Evolutionary conservation across 2,797 vertebrate genomes (phyloP).

Genomic region (Centroberyx gerrardi): DNA sequence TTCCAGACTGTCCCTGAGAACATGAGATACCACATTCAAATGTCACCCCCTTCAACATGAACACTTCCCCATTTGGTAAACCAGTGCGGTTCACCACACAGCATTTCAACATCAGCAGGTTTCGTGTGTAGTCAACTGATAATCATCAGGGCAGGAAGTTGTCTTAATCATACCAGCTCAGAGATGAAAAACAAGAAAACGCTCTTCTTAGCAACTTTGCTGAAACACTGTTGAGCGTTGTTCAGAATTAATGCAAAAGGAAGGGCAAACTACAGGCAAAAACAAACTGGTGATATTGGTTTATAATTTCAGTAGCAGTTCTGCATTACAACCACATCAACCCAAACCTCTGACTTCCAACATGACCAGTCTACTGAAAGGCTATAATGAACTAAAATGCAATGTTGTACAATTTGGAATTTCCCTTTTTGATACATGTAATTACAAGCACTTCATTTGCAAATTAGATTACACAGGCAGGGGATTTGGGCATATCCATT

Average conservation of each 20-base stretch:
- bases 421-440: not conserved
- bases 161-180: conserved; percentile 23
- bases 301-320: not conserved
- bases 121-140: conserved; percentile 39
- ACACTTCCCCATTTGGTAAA: conserved; percentile 65
- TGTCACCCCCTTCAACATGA: conserved; percentile 5
- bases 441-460: not conserved
- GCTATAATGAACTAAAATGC: not conserved
- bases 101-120: conserved; percentile 48
- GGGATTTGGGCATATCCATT: not conserved
- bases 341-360: not conserved
- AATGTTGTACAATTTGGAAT: not conserved
- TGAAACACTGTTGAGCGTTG: not conserved
- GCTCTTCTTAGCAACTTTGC: not conserved
- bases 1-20: not conserved
- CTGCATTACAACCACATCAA: not conserved
- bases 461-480: not conserved
- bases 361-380: conserved; percentile 2
- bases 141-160: conserved; percentile 55
- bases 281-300: not conserved
- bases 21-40: not conserved
- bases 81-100: conserved; percentile 56
- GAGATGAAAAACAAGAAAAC: not conserved
- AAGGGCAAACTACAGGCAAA: not conserved
- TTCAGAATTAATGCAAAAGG: not conserved